These are phyloP conservation scores for Geotrupes spiniger DNA, from an alignment of 2,888 invertebrate species.

Conservation along the genomic window DNA sequence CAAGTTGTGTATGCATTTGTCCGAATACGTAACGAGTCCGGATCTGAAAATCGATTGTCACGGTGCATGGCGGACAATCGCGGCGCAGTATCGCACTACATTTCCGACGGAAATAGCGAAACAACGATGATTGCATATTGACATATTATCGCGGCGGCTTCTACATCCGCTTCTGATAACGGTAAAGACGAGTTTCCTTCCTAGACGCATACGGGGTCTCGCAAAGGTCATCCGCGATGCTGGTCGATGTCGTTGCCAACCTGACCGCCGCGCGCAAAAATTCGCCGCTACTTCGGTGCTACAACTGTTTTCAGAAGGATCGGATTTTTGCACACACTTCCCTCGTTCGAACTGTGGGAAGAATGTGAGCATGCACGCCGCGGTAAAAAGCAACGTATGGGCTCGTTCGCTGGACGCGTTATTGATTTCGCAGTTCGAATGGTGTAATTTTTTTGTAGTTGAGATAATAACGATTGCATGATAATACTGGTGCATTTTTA, in stretches of 20 bases:
- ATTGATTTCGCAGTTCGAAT: too few species aligned
- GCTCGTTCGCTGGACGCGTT: too few species aligned
- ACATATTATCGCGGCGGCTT: slow-evolving; percentile 13
- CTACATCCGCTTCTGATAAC: slow-evolving; percentile 29
- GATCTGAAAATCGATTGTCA: slow-evolving; percentile 14
- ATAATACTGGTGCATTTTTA: too few species aligned
- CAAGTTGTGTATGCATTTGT: too few species aligned
- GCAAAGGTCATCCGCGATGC: slow-evolving; percentile 25
- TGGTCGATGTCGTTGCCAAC: slow-evolving; percentile 23
- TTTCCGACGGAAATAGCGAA: slow-evolving; percentile 24
- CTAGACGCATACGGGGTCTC: slow-evolving; percentile 23
- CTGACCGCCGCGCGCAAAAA: slow-evolving; percentile 12
- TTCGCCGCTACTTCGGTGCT: not conserved
- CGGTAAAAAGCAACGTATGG: too few species aligned
- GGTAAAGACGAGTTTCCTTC: slow-evolving; percentile 30
- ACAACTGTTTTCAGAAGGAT: not conserved
- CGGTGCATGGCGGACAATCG: slow-evolving; percentile 16
- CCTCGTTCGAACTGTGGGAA: too few species aligned
- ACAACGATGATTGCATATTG: slow-evolving; percentile 15
- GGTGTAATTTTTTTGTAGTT: too few species aligned
- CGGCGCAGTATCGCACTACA: slow-evolving; percentile 18
- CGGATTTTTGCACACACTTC: too few species aligned
- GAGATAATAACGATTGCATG: too few species aligned
- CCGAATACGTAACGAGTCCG: too few species aligned
- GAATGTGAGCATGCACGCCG: too few species aligned